A percentile compares a stretch with the other conserved stretches of the same genome.
Evolutionary conservation across 2,113 vertebrate species (phyloP).

Genomic region (Bostrychus sinensis): DNA sequence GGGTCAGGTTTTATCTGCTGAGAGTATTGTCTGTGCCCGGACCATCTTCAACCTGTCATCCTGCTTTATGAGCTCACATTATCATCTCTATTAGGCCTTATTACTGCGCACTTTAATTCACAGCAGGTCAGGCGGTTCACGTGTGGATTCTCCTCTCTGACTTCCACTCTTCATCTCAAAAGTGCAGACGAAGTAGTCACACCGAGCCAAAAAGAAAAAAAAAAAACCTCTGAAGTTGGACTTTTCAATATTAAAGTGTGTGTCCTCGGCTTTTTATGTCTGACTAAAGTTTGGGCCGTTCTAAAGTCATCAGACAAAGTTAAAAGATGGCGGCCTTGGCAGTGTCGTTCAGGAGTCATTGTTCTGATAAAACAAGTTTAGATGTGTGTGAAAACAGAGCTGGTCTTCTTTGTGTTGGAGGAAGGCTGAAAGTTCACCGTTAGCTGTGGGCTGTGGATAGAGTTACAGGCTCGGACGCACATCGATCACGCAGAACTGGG

Average conservation of each 20-base stretch:
- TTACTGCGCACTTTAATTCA: slow-evolving; percentile 66
- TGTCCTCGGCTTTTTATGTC: slow-evolving; percentile 25
- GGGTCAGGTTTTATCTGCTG: slow-evolving; percentile 80
- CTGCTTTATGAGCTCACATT: slow-evolving; percentile 70
- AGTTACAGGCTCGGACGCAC: slow-evolving; percentile 54
- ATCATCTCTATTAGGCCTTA: slow-evolving; percentile 67
- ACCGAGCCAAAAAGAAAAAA: slow-evolving; percentile 55
- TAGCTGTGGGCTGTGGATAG: slow-evolving; percentile 40
- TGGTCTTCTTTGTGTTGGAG: slow-evolving; percentile 20
- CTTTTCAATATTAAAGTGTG: slow-evolving; percentile 45
- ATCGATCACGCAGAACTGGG: too few species aligned
- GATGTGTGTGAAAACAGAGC: slow-evolving; percentile 17
- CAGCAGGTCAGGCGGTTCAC: slow-evolving; percentile 61
- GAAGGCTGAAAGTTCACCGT: slow-evolving; percentile 40
- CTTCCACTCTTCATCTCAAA: slow-evolving; percentile 34
- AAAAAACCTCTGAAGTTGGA: slow-evolving; percentile 39
- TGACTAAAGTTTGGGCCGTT: slow-evolving; percentile 39
- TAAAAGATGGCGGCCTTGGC: not conserved
- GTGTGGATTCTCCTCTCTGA: slow-evolving; percentile 49
- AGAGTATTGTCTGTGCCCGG: slow-evolving; percentile 80
- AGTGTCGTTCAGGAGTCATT: slow-evolving; percentile 5
- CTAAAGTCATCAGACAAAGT: not conserved
- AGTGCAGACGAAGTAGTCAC: slow-evolving; percentile 46
- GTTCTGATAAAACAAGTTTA: slow-evolving; percentile 12
- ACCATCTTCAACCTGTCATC: slow-evolving; percentile 68